Evolutionary conservation across 1,140 invertebrate genomes (phyloP), one percentile per base, ranked within the genome.

Genomic region (Calosoma granatense): DNA sequence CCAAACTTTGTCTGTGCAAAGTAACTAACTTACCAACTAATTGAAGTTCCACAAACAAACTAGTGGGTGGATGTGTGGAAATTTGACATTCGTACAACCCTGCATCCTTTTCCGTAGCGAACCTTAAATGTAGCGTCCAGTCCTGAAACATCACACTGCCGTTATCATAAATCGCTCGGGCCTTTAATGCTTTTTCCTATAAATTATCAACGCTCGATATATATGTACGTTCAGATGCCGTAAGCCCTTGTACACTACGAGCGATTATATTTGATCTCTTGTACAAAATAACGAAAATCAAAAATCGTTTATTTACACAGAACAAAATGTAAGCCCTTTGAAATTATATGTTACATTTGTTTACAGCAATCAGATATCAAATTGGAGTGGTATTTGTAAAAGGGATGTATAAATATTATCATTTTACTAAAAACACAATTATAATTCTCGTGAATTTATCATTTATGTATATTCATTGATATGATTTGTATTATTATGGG

Each of bases 71-170:
- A 66, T 83, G 82, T 2, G 84, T 86, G 56, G 81, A 83, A 43
- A 87, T 80, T 73, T 87, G 84, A 60, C 85, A 87, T 68, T 88
- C 86, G 69, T 87, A 88, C 56, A 79, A 71, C 1, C 86, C 86
- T 19, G 78, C 80, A 63, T 88, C 85, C 53, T 78, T 71, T 9
- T 76, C 68, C 67, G 85, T 80, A 2, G 83, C 80, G 72, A 90
- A 94, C 75, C 92, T 92, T 68, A 97, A 94, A 74, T 94, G 87
- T 63, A 97, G 77, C 55, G 88, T 92, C 92, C 92, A 97, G 71
- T 90, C 86, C 69, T 70, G 64, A 47, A 70, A 68, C 51, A 61
- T 30, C 14, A 14, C 26, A 30, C 6, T 14, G 14, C 26, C n/a
- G n/a, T n/a, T n/a, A 30, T 30, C 26, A 30, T 30, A 30, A 30